phyloP scores from a whole-genome alignment of 37 sponge, comb jelly and placozoan species.

The Beroe forskalii region DNA sequence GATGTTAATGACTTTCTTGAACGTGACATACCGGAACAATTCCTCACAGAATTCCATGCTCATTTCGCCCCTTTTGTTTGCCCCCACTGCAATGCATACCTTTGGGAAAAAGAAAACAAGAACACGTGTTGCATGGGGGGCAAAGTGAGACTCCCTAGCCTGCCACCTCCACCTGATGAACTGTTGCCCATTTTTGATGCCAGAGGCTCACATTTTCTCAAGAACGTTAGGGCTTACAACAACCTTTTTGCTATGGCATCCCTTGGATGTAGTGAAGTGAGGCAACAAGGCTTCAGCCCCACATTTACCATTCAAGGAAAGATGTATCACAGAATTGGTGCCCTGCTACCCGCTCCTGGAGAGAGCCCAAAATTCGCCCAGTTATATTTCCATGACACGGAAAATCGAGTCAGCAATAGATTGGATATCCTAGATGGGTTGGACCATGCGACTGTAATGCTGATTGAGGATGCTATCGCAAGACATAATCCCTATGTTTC shows the following conservation, averaged over 20 bases:
- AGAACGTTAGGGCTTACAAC: conserved; percentile 18
- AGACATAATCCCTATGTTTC: neutral
- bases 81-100: neutral
- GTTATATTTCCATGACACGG: conserved; percentile 9
- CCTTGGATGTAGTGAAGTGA: neutral
- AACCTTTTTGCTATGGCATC: conserved; percentile 15
- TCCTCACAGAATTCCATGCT: too few relatives aligned
- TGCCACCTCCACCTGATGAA: neutral
- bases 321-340: conserved; percentile 44
- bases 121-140: neutral
- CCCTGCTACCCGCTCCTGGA: neutral
- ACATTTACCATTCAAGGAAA: conserved; percentile 25
- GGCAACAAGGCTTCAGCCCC: neutral
- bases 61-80: too few relatives aligned
- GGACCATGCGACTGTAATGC: neutral
- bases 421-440: neutral
- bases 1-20: too few relatives aligned
- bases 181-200: neutral
- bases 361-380: neutral
- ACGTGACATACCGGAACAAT: too few relatives aligned
- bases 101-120: neutral
- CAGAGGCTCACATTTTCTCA: neutral
- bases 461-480: neutral
- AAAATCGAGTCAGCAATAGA: neutral
- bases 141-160: neutral